Base-by-base conservation (phyloP, 2,113 vertebrate genomes). In the Callaeas wilsoni region DNA sequence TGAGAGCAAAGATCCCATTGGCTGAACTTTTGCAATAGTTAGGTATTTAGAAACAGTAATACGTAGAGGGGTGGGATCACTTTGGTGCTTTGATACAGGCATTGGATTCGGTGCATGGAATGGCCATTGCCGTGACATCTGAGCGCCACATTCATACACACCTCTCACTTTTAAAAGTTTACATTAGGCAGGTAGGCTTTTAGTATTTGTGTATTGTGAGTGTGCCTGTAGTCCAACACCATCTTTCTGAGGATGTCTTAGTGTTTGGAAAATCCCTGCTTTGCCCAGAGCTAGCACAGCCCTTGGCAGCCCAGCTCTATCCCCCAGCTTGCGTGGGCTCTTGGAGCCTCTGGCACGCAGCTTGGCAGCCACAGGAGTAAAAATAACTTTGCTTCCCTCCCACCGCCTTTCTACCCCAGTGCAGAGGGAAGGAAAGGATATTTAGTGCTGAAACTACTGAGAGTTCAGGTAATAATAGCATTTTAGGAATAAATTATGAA, bases 401-500 rank as follows among this genome's bases (percentile, higher is more conserved):
- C 83, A 79, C 71, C 0, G 1, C 73, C 62, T 90, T 84, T 55
- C 46, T 30, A 44, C 25, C 30, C 52, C 39, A 59, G 83, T 39
- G 64, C 76, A 57, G 47, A 64, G 55, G 52, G 63, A 87, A 79
- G 46, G 37, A n/a, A 86, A 90, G n/a, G 57, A 52, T 80, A 64
- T 47, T 68, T 60, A 79, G 33, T 59, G 69, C 75, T 80, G 62
- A 83, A 90, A 52, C 49, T 25, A 56, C 32, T 69, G 86, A 42
- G 29, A 67, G 33, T 90, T 76, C 57, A 64, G 71, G 71, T 90
- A 93, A 86, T 76, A 94, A 90, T 49, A 88, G 79, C 76, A 39
- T 69, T 83, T 92, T 57, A 73, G 63, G 67, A 88, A 92, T 76
- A 86, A 83, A 46, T 92, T 83, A 53, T 11, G 49, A 90, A 92